Conservation (phyloP, 2,888 invertebrate species). For the Caenorhabditis sp. region DNA sequence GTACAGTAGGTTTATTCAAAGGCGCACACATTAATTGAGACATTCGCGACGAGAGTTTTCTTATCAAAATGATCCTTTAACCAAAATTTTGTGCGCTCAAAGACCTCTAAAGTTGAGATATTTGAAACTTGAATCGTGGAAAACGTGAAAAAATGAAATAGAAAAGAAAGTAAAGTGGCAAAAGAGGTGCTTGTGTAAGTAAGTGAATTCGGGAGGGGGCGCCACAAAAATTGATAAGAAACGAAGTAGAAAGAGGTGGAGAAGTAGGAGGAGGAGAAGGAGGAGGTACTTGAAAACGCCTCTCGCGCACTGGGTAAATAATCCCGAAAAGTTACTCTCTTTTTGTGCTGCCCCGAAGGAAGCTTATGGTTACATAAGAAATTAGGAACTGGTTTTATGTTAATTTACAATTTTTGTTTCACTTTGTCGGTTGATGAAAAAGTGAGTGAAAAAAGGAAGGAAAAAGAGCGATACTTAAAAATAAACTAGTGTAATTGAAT, state of each 20-base stretch:
- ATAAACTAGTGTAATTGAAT: background rate
- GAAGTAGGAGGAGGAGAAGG: no score
- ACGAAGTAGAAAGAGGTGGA: no score
- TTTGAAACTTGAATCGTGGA: no score
- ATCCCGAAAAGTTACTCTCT: slow-evolving; percentile 2
- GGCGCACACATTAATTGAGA: no score
- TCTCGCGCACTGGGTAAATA: slow-evolving; percentile 1
- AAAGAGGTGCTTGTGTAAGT: slow-evolving; percentile 4
- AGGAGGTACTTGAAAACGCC: background rate
- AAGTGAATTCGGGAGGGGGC: slow-evolving; percentile 8
- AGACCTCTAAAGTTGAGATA: no score
- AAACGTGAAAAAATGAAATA: no score
- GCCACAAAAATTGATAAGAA: background rate
- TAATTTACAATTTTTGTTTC: background rate
- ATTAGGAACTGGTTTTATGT: background rate
- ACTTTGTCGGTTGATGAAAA: background rate
- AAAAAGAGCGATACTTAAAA: background rate
- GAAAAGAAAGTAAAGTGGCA: no score
- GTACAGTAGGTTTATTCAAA: no score
- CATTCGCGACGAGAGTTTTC: no score
- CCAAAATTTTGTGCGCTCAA: no score
- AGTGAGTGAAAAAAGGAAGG: background rate
- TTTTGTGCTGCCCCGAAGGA: background rate
- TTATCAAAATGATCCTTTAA: no score
- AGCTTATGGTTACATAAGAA: background rate